Evolutionary conservation across 2,888 invertebrate genomes (phyloP), one percentile per base, ranked within the genome.

Genomic region (Aphodius sticticus): DNA sequence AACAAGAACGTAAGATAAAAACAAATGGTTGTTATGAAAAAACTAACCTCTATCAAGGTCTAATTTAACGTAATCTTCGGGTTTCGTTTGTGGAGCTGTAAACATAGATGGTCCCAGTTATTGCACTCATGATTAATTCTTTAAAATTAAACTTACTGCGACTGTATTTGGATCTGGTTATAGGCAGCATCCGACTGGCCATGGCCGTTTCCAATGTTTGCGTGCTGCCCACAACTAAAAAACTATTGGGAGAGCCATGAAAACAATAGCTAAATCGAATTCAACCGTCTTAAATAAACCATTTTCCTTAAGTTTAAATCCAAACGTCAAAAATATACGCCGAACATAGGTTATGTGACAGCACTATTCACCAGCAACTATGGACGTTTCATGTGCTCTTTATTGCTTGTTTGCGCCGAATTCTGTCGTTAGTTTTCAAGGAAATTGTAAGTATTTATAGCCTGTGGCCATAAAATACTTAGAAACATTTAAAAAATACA

Each of bases 61-160:
- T 82, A 91, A 87, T 85, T 91, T 90, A 81, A 91, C 89, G 84
- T 87, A 92, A 89, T 94, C 94, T 88, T 94, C 93, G 86, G 90
- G 91, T 86, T 86, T 86, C 82, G 85, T 86, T 79, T 88, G 88
- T 89, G 90, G 91, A 86, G 90, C 92, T 92, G 87, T 82, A 90
- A 90, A 69, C 69, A 35, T 81, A 69, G 79, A 74, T 77, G 69
- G 80, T n/a, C 76, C 78, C 78, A 70, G 79, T 15, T 70, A 70
- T 16, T n/a, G 70, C 15, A n/a, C 7, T 70, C 7, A 70, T n/a
- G 70, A 35, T 74, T 74, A 74, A 74, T 78, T 76, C 69, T 71
- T 70, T 37, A 69, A 26, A 38, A 76, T 70, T 15, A 38, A 84
- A 84, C 85, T 84, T 86, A 87, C 86, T 85, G 86, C 90, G 84